These are phyloP conservation scores for Oscheius myriophilus DNA, from an alignment of 2,888 invertebrate species.

Conservation along the genomic window DNA sequence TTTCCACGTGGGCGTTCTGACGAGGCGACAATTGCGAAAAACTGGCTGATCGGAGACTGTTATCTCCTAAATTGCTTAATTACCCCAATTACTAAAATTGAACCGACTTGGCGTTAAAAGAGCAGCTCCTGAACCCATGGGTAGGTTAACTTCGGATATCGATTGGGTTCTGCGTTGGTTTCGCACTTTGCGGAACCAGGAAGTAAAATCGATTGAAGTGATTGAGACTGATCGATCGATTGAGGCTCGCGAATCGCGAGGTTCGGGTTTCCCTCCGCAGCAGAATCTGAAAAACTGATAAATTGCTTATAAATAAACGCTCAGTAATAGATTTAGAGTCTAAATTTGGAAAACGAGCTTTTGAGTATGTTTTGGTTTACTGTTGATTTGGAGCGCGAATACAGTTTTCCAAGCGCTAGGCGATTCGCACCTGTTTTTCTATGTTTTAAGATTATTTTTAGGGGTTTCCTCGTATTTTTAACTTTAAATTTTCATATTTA, in stretches of 20 bases:
- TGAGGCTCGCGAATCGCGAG: constrained; percentile 1
- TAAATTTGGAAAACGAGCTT: not conserved
- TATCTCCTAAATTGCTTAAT: constrained; percentile 6
- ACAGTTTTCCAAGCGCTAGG: not conserved
- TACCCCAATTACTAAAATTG: not conserved
- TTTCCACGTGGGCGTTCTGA: constrained; percentile 2
- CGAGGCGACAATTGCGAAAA: constrained; percentile 23
- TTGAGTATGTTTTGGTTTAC: not conserved
- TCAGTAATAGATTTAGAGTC: not conserved
- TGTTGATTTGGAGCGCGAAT: not conserved
- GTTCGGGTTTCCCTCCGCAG: constrained; percentile 1
- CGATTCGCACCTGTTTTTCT: not conserved
- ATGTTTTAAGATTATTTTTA: not conserved
- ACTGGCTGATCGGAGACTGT: constrained; percentile 21
- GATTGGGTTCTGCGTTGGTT: constrained; percentile 1
- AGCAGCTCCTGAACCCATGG: not conserved
- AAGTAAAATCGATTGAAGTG: constrained; percentile 17
- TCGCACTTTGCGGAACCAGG: constrained; percentile 12
- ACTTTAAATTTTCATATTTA: too few relatives aligned
- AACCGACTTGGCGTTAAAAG: constrained; percentile 20
- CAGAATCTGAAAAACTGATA: constrained; percentile 16
- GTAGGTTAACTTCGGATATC: not conserved
- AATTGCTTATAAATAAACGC: not conserved
- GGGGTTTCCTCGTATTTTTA: too few relatives aligned
- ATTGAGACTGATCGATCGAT: constrained; percentile 11